Base-by-base conservation (phyloP, 1,140 invertebrate genomes). In the Penaeus vannamei region DNA sequence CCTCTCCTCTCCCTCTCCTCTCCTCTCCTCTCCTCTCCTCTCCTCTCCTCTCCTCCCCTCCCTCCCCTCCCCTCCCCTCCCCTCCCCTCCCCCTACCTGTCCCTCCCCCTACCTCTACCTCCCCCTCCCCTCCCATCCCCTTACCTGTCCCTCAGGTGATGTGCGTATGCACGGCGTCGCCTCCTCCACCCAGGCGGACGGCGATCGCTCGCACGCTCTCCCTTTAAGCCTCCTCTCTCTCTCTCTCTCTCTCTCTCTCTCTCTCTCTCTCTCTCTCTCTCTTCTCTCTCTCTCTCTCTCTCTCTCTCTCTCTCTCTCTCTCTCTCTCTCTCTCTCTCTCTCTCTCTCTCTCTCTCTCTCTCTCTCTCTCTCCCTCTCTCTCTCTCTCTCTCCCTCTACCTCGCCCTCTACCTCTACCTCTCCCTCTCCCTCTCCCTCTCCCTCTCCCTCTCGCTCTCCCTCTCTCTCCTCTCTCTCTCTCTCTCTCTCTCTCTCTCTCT, bases 261-360 rank as follows among this genome's bases (percentile, higher is more conserved):
- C n/a, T n/a, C n/a, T n/a, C n/a, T n/a, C n/a, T n/a, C n/a, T n/a
- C n/a, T n/a, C n/a, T n/a, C n/a, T n/a, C n/a, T n/a, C n/a, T n/a
- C n/a, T n/a, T n/a, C n/a, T n/a, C n/a, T n/a, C n/a, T n/a, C n/a
- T n/a, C n/a, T n/a, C n/a, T n/a, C n/a, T n/a, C n/a, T n/a, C n/a
- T n/a, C n/a, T n/a, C n/a, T n/a, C n/a, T n/a, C n/a, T n/a, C n/a
- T n/a, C n/a, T n/a, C n/a, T n/a, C n/a, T n/a, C n/a, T n/a, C n/a
- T n/a, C n/a, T n/a, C n/a, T n/a, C n/a, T n/a, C n/a, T n/a, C n/a
- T n/a, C n/a, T 32, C 26, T 32, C 26, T 32, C 26, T 32, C 23
- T 77, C 76, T 79, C 76, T 79, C 76, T 79, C 76, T 79, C 76
- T 77, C 76, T 77, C 76, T 77, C 76, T 77, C 76, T 46, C 80